A percentile compares a stretch with the other conserved stretches of the same genome.
Conservation (phyloP, 1,140 invertebrate genomes). For the Aricia agestis region DNA sequence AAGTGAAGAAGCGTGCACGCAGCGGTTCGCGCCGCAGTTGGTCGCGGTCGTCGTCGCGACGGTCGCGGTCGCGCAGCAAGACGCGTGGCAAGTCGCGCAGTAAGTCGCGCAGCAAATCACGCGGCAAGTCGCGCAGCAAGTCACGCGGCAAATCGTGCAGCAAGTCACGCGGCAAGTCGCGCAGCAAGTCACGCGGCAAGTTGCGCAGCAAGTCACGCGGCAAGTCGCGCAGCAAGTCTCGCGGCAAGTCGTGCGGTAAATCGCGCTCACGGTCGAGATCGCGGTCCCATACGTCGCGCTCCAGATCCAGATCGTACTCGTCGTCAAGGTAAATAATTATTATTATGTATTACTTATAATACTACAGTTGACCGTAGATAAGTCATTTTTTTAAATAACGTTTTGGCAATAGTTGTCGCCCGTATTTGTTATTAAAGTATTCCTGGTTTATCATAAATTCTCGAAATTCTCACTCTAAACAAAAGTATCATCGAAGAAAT, state of each 20-base stretch:
- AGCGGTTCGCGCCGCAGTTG: constrained; percentile 46
- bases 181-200: constrained; percentile 38
- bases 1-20: constrained; percentile 35
- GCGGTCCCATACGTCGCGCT: constrained; percentile 55
- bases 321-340: constrained; percentile 59
- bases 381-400: too few relatives aligned
- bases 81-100: constrained; percentile 55
- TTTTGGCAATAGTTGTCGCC: too few relatives aligned
- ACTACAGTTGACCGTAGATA: too few relatives aligned
- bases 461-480: too few relatives aligned
- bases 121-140: too few relatives aligned
- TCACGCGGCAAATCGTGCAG: constrained; percentile 36
- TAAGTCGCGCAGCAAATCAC: constrained; percentile 50
- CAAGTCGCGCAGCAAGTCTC: constrained; percentile 47
- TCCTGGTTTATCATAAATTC: too few relatives aligned
- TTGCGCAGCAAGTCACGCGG: constrained; percentile 51
- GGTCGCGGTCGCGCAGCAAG: constrained; percentile 44
- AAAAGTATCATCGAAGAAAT: too few relatives aligned
- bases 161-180: constrained; percentile 40
- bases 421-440: constrained; percentile 8
- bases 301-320: constrained; percentile 62
- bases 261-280: constrained; percentile 74
- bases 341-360: neutral
- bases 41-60: constrained; percentile 57
- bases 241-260: constrained; percentile 39